Base-by-base conservation (phyloP, 1,140 invertebrate genomes). In the Euschistus heros region DNA sequence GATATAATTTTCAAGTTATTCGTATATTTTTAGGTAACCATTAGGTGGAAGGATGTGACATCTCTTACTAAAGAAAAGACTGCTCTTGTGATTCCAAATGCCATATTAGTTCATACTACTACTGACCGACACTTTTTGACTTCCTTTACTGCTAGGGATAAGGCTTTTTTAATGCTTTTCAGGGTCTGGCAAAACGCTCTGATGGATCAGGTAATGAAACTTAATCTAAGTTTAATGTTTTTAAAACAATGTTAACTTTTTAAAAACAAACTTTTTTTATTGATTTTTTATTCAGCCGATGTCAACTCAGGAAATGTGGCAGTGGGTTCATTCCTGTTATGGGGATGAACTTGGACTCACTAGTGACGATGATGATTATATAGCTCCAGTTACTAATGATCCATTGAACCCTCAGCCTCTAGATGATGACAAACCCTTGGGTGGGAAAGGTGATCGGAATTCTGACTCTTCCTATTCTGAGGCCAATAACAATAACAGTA, bases 101-200 rank as follows among this genome's bases (percentile, higher is more conserved):
- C 94, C 63, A 89, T 98, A 71, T 84, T 91, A 69, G 85, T 97
- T 69, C 84, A 81, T 67, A 93, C 90, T 18, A 84, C 85, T 68
- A 82, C 77, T 50, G 93, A 96, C 67, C 94, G 92, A 74, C 88
- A 88, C 75, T 97, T 97, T 78, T 88, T 97, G 68, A 92, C 94
- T 17, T 94, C 92, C 27, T 95, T 97, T 76, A 86, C 87, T 22
- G 84, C 92, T 22, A 77, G 94, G 52, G 94, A 97, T 77, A 95
- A 96, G 76, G 87, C 91, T 2, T 96, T 91, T 80, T 81, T 95
- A 70, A 95, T 94, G 89, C 81, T 97, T 71, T 95, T 96, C 79
- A 82, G 91, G 70, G 84, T 96, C 69, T 97, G 94, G 94, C 93
- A 97, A 79, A 95, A 94, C 82, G 90, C 90, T 68, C 82, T 97